These are phyloP conservation scores for Pygocentrus nattereri DNA, from an alignment of 2,797 vertebrate genomes.

Conservation along the genomic window DNA sequence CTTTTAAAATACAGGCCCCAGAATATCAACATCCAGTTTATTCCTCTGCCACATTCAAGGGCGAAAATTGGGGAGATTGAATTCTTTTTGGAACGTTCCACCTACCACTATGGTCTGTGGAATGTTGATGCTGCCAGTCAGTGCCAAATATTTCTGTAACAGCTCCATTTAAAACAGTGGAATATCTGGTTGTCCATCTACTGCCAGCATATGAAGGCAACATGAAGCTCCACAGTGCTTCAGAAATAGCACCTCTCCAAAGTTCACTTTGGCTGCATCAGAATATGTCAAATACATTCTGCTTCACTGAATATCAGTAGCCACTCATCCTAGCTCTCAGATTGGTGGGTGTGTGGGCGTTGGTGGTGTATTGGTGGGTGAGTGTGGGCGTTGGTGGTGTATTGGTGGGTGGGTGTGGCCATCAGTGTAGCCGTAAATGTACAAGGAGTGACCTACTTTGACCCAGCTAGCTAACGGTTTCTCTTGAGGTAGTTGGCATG, in stretches of 20 bases:
- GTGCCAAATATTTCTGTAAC: too few relatives aligned
- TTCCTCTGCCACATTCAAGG: too few relatives aligned
- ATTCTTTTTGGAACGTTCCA: too few relatives aligned
- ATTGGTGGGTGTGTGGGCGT: not conserved
- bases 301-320: not conserved
- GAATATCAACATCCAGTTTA: too few relatives aligned
- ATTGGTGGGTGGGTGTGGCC: too few relatives aligned
- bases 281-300: not conserved
- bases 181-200: too few relatives aligned
- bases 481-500: not conserved
- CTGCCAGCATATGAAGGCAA: too few relatives aligned
- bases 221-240: not conserved
- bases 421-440: not conserved
- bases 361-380: not conserved
- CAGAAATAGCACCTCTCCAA: not conserved
- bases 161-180: too few relatives aligned
- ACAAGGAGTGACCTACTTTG: conserved; percentile 3
- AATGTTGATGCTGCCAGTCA: too few relatives aligned
- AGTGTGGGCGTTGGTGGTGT: conserved; percentile 2
- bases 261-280: not conserved
- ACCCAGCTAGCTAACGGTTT: not conserved
- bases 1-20: too few relatives aligned
- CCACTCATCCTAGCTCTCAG: conserved; percentile 3
- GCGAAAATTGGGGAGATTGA: too few relatives aligned
- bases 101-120: too few relatives aligned